These are phyloP conservation scores for Sphinx pinastri DNA, from an alignment of 2,888 invertebrate genomes.

Conservation along the genomic window DNA sequence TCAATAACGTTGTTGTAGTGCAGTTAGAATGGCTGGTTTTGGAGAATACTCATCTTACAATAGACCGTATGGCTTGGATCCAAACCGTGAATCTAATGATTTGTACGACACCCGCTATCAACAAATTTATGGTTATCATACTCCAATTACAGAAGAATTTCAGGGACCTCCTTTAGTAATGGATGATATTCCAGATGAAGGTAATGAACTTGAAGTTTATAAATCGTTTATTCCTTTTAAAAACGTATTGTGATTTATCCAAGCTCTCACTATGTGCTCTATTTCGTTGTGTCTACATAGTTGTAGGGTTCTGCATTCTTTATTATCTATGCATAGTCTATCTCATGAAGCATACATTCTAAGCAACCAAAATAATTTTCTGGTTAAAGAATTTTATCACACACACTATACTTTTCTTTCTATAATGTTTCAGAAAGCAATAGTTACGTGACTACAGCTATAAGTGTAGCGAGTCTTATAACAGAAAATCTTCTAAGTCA, in stretches of 20 bases:
- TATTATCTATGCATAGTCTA: no score
- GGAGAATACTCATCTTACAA: conserved; percentile 74
- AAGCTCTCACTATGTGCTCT: no score
- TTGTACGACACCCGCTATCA: conserved; percentile 79
- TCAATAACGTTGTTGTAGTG: conserved; percentile 35
- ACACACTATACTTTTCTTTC: not conserved
- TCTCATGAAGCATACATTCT: no score
- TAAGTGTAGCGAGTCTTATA: conserved; percentile 92
- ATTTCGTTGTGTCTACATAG: no score
- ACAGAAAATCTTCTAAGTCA: conserved; percentile 96
- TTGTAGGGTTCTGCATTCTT: no score
- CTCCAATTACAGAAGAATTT: conserved; percentile 76
- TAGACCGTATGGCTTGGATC: conserved; percentile 75
- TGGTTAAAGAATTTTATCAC: no score
- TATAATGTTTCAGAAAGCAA: conserved; percentile 60
- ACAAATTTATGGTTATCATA: conserved; percentile 79
- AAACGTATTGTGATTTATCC: not conserved
- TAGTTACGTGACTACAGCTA: conserved; percentile 90
- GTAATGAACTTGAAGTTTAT: conserved; percentile 46
- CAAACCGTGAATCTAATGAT: conserved; percentile 74
- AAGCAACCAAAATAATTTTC: no score
- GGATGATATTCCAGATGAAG: conserved; percentile 76
- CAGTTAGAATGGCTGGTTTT: conserved; percentile 74
- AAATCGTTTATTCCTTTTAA: not conserved
- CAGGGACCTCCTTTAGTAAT: conserved; percentile 79